Evolutionary conservation across 2,888 invertebrate species (phyloP).

Genomic region (Pomacea canaliculata): DNA sequence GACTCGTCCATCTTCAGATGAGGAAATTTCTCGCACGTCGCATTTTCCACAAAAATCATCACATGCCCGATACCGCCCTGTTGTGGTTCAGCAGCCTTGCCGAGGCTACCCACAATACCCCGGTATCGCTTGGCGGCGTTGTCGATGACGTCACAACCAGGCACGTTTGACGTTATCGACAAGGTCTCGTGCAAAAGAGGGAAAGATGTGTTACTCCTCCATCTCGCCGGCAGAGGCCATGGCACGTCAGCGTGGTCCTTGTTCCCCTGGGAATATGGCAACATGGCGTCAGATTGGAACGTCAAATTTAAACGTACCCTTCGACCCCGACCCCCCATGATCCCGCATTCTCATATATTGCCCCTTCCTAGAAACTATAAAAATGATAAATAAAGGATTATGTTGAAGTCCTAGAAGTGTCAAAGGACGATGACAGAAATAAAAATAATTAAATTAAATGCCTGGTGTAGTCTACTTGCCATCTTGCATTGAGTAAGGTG

Average conservation of each 20-base stretch:
- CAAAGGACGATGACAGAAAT: no score
- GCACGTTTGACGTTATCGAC: slow-evolving; percentile 14
- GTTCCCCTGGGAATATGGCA: slow-evolving; percentile 15
- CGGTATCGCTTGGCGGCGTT: slow-evolving; percentile 10
- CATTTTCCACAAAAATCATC: background rate
- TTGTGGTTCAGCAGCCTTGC: background rate
- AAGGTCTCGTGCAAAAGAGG: slow-evolving; percentile 9
- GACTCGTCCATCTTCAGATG: slow-evolving; percentile 17
- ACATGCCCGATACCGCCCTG: background rate
- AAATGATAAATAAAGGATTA: no score
- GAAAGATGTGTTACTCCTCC: slow-evolving; percentile 3
- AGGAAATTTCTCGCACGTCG: slow-evolving; percentile 9
- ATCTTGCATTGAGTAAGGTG: no score
- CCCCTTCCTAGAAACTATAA: background rate
- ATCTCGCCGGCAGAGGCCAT: slow-evolving; percentile 26
- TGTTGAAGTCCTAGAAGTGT: no score
- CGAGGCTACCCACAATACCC: background rate
- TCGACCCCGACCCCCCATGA: background rate
- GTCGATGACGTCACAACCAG: slow-evolving; percentile 22
- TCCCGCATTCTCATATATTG: background rate
- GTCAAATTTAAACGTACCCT: background rate
- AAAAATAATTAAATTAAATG: no score
- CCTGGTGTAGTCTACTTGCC: no score
- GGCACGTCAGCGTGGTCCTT: slow-evolving; percentile 19
- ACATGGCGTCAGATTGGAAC: background rate